Evolutionary conservation across 2,113 vertebrate species (phyloP), one percentile per base, ranked within the genome.

Genomic region (Sterna hirundo): DNA sequence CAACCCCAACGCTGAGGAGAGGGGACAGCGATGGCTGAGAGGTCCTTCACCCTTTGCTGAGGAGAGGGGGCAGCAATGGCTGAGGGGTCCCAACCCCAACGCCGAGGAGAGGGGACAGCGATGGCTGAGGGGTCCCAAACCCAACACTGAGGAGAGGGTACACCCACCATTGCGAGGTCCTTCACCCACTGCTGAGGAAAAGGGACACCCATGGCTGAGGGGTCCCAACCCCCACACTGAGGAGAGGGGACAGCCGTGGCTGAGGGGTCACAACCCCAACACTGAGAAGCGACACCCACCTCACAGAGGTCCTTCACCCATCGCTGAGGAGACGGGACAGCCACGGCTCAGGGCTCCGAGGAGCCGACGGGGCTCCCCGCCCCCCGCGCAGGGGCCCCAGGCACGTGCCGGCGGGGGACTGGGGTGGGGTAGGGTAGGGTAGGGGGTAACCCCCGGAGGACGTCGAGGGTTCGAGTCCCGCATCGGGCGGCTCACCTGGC

Each of bases 321-420:
- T 4, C 5, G 2, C 44, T 5, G 47, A 11, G 49, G 23, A 49
- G 38, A 20, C 26, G 19, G 30, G 9, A n/a, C 32, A 57, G 15
- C 51, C 64, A 18, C 6, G 1, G 5, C 42, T 8, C 22, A 16
- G 36, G 12, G 13, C 8, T 8, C 36, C 4, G 49, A 46, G 58
- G 13, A 51, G 3, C 26, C 5, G 8, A 7, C 23, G 3, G 29
- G 3, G 3, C 44, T 8, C 27, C 60, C 51, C 6, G 2, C 5
- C 12, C 20, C 10, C 18, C 11, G 3, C 52, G 5, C 27, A 49
- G 51, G 66, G 25, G 8, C 52, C 16, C 32, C 5, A 52, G 26
- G 30, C 51, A 0, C 2, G 55, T 49, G 15, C 65, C 5, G 29
- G 9, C 2, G 21, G 9, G 47, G 30, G 6, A 4, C 51, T 6